Evolutionary conservation across 30 jellyfish, hydroid and myxozoan genomes (phyloP).

Genomic region (Hydractinia echinata): DNA sequence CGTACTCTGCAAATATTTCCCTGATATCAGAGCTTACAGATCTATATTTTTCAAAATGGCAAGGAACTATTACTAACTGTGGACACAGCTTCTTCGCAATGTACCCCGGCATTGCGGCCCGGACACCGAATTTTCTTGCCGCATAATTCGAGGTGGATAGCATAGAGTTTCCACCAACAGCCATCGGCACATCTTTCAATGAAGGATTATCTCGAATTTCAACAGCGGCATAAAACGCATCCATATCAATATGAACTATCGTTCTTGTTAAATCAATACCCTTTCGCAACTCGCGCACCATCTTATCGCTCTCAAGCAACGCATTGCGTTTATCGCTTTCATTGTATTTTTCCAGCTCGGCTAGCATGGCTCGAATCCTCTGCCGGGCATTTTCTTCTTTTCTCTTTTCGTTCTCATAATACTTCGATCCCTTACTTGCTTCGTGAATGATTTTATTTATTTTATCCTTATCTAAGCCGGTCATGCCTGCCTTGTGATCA

Average conservation of each 20-base stretch:
- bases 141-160: conserved; percentile 83
- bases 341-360: conserved; percentile 31
- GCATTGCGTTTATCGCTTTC: conserved; percentile 57
- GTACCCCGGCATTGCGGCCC: conserved; percentile 99
- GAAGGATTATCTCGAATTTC: conserved; percentile 87
- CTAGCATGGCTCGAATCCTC: conserved; percentile 33
- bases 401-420: conserved; percentile 79
- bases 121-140: conserved; percentile 90
- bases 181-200: conserved; percentile 85
- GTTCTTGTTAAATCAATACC: conserved; percentile 59
- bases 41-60: conserved; percentile 68
- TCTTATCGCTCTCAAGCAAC: conserved; percentile 34
- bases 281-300: conserved; percentile 31
- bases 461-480: conserved; percentile 79
- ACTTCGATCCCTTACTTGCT: conserved; percentile 92
- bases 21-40: conserved; percentile 62
- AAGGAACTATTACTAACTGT: conserved; percentile 60
- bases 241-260: conserved; percentile 95
- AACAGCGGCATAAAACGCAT: conserved; percentile 99
- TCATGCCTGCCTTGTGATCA: conserved; percentile 96
- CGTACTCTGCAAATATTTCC: conserved; percentile 60
- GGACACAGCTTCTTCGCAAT: conserved; percentile 97
- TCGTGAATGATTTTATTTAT: conserved; percentile 74
- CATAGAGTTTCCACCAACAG: conserved; percentile 90
- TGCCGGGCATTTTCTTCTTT: conserved; percentile 61